Conservation (phyloP, 2,113 vertebrate genomes). For the Leptobrachium ailaonicum region DNA sequence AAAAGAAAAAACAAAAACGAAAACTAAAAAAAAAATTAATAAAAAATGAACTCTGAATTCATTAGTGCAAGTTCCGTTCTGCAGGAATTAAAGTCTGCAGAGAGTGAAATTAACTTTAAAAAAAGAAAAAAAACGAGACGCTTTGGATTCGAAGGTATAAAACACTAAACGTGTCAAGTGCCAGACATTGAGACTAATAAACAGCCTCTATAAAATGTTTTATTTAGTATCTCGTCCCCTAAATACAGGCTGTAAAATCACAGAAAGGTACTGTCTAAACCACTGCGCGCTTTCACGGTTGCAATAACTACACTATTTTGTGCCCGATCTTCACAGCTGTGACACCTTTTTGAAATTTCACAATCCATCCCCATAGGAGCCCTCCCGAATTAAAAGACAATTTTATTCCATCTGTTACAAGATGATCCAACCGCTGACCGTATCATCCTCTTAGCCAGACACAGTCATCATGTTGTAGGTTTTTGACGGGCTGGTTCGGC, state of each 20-base stretch:
- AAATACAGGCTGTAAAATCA: slow-evolving; percentile 80
- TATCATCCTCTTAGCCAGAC: slow-evolving; percentile 84
- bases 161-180: slow-evolving; percentile 40
- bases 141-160: slow-evolving; percentile 60
- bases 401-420: slow-evolving; percentile 92
- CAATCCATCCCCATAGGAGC: slow-evolving; percentile 84
- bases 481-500: slow-evolving; percentile 95
- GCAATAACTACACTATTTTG: slow-evolving; percentile 71
- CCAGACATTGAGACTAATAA: slow-evolving; percentile 24
- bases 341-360: slow-evolving; percentile 79
- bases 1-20: slow-evolving; percentile 47
- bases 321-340: slow-evolving; percentile 84
- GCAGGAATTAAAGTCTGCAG: slow-evolving; percentile 62
- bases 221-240: slow-evolving; percentile 47
- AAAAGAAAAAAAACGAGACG: slow-evolving; percentile 66
- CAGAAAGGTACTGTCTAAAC: slow-evolving; percentile 80
- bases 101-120: slow-evolving; percentile 62
- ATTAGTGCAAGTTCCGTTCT: slow-evolving; percentile 76
- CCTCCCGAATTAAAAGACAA: slow-evolving; percentile 86
- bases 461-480: slow-evolving; percentile 99
- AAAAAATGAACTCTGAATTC: slow-evolving; percentile 65
- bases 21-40: too few relatives aligned
- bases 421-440: slow-evolving; percentile 83
- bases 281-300: slow-evolving; percentile 79
- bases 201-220: slow-evolving; percentile 67